A percentile compares a stretch with the other conserved stretches of the same genome.
Conservation (phyloP, 2,113 vertebrate species). For the Phalacrocorax aristotelis region DNA sequence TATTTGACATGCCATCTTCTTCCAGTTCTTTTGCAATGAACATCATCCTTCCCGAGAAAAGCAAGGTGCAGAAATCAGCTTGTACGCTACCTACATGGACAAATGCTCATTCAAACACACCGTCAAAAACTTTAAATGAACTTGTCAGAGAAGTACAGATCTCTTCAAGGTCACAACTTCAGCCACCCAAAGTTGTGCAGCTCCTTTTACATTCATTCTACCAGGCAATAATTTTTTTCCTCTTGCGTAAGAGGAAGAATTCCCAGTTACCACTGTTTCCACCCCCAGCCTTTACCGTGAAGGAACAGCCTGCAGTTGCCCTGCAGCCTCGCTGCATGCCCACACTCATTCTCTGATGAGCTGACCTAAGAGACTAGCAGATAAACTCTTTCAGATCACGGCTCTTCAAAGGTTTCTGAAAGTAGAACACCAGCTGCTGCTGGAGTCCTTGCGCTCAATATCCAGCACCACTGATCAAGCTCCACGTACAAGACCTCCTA, state of each 20-base stretch:
- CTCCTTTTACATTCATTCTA: not conserved
- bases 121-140: rapidly evolving
- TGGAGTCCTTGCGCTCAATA: not conserved
- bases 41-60: not conserved
- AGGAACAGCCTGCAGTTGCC: not conserved
- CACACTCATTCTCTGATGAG: rapidly evolving
- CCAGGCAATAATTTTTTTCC: not conserved
- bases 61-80: not conserved
- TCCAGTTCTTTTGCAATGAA: not conserved
- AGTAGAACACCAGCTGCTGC: not conserved
- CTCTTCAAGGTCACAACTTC: not conserved
- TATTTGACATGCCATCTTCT: not conserved
- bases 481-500: not conserved
- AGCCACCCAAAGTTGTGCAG: not conserved
- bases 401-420: not conserved
- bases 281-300: not conserved
- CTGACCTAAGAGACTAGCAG: not conserved
- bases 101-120: not conserved
- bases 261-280: not conserved
- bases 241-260: not conserved
- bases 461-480: not conserved
- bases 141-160: not conserved
- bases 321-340: not conserved
- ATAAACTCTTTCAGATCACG: not conserved
- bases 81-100: not conserved